Base-by-base conservation (phyloP, 2,888 invertebrate genomes). In the Ophion obscuratus region DNA sequence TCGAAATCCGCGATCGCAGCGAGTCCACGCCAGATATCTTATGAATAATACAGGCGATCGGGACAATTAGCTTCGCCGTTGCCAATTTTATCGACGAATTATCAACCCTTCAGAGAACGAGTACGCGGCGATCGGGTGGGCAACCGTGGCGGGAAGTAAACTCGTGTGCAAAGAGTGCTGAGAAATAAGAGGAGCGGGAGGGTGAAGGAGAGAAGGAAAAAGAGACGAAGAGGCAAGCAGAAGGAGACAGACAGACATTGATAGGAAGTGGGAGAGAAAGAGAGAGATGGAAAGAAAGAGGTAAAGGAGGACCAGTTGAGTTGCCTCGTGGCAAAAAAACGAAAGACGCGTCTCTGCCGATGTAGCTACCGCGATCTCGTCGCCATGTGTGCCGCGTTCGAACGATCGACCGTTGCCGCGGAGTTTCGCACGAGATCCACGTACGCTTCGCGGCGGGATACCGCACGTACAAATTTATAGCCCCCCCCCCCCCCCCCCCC, bases 61-160 rank as follows among this genome's bases (percentile, higher is more conserved):
- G 91, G 89, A 90, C 93, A 93, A 93, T 93, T 93, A 93, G 93
- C 92, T 91, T 88, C 89, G 90, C 90, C 91, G 92, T 92, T 93
- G 93, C 92, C 93, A 93, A 93, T 93, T 93, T 93, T 93, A 93
- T 93, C 93, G 93, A 90, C 92, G 93, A 92, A 93, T 93, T 93
- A 93, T 92, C 93, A 92, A 93, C 92, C 92, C 93, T 92, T 93
- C 92, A 90, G 92, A 91, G 92, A 92, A 92, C 91, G 84, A 80
- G 86, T 87, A 84, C 87, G 83, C 81, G 89, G 87, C 88, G 80
- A 86, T 83, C 83, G 86, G 82, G 82, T 83, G 83, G 68, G 68
- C 64, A 67, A 62, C n/a, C 31, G 10, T 17, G 40, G 57, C 5
- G 17, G 27, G 17, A 27, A 24, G 9, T 27, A 20, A 53, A 59